Percentiles rank a stretch among this genome's conserved stretches.
Conservation (phyloP, 1,140 invertebrate species). For the Drosophila saltans region DNA sequence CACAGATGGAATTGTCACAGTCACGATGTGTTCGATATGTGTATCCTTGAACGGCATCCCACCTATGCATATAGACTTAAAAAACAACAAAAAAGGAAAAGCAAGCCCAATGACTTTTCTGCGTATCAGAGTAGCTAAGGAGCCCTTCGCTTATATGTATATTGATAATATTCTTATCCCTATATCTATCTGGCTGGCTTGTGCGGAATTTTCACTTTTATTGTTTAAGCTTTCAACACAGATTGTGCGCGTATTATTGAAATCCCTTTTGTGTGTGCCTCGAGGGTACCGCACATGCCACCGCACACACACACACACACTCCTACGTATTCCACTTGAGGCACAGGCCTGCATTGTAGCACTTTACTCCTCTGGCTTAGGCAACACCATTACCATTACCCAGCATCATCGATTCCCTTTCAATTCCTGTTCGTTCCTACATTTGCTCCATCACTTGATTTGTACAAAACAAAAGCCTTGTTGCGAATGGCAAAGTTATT, state of each 20-base stretch:
- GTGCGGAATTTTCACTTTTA: slow-evolving; percentile 73
- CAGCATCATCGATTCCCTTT: slow-evolving; percentile 11
- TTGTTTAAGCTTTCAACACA: slow-evolving; percentile 79
- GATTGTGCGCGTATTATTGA: slow-evolving; percentile 77
- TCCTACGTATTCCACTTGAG: neutral
- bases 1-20: slow-evolving; percentile 1
- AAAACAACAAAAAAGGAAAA: neutral
- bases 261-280: slow-evolving; percentile 72
- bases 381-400: slow-evolving; percentile 51
- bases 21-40: neutral
- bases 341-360: neutral
- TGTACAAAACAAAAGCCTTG: slow-evolving; percentile 73
- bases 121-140: neutral
- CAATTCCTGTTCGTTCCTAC: slow-evolving; percentile 7
- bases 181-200: slow-evolving; percentile 41
- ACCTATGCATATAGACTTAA: neutral
- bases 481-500: slow-evolving; percentile 74
- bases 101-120: neutral
- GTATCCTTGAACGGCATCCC: neutral
- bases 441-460: slow-evolving; percentile 49
- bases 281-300: slow-evolving; percentile 39
- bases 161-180: slow-evolving; percentile 63
- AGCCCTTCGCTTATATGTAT: neutral
- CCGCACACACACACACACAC: slow-evolving; percentile 11
- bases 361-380: slow-evolving; percentile 33